Conservation (phyloP, 2,888 invertebrate species). For the Cerastis leucographa region DNA sequence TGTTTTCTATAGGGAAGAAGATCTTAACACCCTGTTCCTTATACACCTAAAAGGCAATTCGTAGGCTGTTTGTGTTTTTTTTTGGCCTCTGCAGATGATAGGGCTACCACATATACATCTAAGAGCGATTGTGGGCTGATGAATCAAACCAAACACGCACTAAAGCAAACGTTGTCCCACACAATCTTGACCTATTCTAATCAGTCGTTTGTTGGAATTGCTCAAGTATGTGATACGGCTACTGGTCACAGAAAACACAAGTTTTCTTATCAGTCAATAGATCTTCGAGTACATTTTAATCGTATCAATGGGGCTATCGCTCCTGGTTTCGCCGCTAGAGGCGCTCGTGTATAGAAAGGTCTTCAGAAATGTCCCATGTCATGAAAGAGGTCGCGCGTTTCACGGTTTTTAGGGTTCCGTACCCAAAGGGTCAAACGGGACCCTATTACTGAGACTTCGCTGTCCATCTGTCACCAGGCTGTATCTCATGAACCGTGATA, state of each 20-base stretch:
- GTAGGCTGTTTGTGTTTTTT: not conserved
- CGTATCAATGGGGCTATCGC: not conserved
- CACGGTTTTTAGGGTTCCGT: not conserved
- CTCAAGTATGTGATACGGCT: constrained; percentile 22
- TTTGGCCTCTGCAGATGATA: not conserved
- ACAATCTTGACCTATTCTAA: constrained; percentile 32
- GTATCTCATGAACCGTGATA: no score
- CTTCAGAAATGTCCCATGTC: not conserved
- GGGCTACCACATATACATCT: not conserved
- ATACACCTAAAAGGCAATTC: not conserved
- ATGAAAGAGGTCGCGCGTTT: not conserved
- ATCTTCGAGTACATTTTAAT: constrained; percentile 25
- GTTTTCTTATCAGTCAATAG: constrained; percentile 34
- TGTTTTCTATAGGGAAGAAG: not conserved
- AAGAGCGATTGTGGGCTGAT: not conserved
- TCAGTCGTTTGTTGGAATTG: constrained; percentile 22
- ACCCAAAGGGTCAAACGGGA: no score
- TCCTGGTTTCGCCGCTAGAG: not conserved
- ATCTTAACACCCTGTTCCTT: not conserved
- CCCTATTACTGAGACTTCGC: no score
- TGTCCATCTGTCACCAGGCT: no score
- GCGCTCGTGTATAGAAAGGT: not conserved
- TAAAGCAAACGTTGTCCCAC: not conserved
- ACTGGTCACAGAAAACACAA: constrained; percentile 21
- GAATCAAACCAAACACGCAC: constrained; percentile 13